phyloP scores from a whole-genome alignment of 2,888 invertebrate genomes.

The Ophioninae sp. region DNA sequence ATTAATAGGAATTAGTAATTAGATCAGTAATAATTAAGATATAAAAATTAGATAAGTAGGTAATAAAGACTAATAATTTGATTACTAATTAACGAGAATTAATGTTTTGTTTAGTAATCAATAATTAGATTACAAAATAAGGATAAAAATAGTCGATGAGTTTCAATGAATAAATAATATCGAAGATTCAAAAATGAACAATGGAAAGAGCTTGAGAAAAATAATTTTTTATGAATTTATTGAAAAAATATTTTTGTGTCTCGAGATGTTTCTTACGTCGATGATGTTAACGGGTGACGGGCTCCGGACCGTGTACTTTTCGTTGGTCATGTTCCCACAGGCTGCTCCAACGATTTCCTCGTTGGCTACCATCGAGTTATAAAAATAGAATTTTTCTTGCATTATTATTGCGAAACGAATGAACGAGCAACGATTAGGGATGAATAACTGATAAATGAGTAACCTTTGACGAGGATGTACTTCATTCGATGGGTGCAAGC shows the following conservation, averaged over 20 bases:
- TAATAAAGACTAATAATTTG: too few species aligned
- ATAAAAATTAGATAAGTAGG: too few species aligned
- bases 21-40: too few species aligned
- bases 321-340: conserved; percentile 72
- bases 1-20: too few species aligned
- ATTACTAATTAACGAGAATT: too few species aligned
- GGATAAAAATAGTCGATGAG: too few species aligned
- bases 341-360: conserved; percentile 62
- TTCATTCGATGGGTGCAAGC: conserved; percentile 34
- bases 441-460: neutral
- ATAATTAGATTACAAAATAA: too few species aligned
- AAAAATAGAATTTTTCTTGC: neutral
- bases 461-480: conserved; percentile 51
- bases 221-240: neutral
- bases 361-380: conserved; percentile 46
- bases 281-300: conserved; percentile 66
- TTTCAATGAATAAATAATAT: too few species aligned
- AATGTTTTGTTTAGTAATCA: too few species aligned
- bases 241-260: neutral
- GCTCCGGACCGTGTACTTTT: conserved; percentile 69
- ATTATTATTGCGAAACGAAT: neutral
- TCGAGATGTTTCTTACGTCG: conserved; percentile 59
- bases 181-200: neutral
- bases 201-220: too few species aligned
- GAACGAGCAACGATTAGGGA: neutral